Base-by-base conservation (phyloP, 2,888 invertebrate species). In the Polydrusus pterygomalis region DNA sequence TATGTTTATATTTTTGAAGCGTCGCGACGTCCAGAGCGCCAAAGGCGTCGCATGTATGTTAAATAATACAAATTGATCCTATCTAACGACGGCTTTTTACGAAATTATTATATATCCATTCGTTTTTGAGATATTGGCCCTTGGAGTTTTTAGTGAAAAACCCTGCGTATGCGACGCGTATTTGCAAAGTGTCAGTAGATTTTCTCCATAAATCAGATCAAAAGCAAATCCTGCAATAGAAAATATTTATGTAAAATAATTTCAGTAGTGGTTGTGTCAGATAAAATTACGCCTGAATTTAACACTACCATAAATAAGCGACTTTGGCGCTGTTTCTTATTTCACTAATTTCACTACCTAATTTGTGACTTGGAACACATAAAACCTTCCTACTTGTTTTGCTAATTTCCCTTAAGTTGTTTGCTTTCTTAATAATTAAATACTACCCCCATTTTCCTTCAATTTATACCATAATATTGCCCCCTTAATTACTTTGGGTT, bases 341-440 rank as follows among this genome's bases (percentile, higher is more conserved):
- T 77, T 77, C 69, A 64, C 75, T 75, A 75, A 75, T 70, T 75
- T 75, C 70, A 69, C 69, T 77, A 77, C 67, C 67, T 76, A 76
- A 76, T 72, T 72, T 76, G 68, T 71, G 76, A 72, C 72, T 72
- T 67, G 72, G 63, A 76, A 72, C 76, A 71, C 67, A 76, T 68
- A 76, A 76, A 75, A 75, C 71, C 67, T 54, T 63, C 56, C 56
- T 43, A 56, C 72, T 76, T 72, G 72, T 72, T 72, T 71, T 58
- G 65, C 76, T 68, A 68, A 76, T 54, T 76, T 72, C 58, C 38
- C 71, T 68, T 72, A 71, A 70, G 65, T 70, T 75, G 70, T 71
- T 76, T 65, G 70, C 70, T 64, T 75, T 64, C 58, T 70, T 62
- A 70, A 60, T 70, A 65, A 75, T 75, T 65, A 70, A 70, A 75